phyloP scores from a whole-genome alignment of 2,113 vertebrate genomes.

The Xyrauchen texanus region DNA sequence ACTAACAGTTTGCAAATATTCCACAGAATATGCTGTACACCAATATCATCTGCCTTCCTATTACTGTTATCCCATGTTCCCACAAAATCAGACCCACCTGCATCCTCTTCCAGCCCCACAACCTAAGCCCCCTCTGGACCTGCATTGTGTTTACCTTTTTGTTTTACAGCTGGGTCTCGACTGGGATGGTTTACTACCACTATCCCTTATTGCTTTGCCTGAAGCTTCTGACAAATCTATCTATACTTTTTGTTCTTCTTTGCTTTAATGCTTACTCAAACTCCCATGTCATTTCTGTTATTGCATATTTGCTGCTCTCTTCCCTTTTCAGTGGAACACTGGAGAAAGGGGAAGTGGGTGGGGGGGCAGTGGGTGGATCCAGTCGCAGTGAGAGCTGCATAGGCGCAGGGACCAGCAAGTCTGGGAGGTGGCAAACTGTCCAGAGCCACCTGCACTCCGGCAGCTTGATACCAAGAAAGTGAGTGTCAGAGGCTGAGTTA shows the following conservation, averaged over 20 bases:
- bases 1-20: not conserved
- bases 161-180: not conserved
- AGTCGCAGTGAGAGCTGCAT: constrained; percentile 91
- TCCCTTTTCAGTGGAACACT: constrained; percentile 86
- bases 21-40: not conserved
- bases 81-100: constrained; percentile 4
- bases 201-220: not conserved
- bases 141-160: not conserved
- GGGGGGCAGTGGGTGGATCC: constrained; percentile 82
- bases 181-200: not conserved
- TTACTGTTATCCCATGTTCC: not conserved
- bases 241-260: not conserved
- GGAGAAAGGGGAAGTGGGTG: constrained; percentile 85
- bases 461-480: constrained; percentile 96
- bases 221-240: not conserved
- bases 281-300: constrained; percentile 56
- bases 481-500: constrained; percentile 76
- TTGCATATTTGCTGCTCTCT: constrained; percentile 51
- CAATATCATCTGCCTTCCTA: not conserved
- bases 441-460: constrained; percentile 98
- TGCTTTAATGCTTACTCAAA: constrained; percentile 21
- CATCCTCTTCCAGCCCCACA: not conserved
- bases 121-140: not conserved
- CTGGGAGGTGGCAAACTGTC: constrained; percentile 91
- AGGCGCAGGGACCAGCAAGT: constrained; percentile 86